Percentiles rank a stretch among this genome's conserved stretches.
These are phyloP conservation scores for Sepiola atlantica DNA, from an alignment of 2,888 invertebrate species.

Conservation along the genomic window DNA sequence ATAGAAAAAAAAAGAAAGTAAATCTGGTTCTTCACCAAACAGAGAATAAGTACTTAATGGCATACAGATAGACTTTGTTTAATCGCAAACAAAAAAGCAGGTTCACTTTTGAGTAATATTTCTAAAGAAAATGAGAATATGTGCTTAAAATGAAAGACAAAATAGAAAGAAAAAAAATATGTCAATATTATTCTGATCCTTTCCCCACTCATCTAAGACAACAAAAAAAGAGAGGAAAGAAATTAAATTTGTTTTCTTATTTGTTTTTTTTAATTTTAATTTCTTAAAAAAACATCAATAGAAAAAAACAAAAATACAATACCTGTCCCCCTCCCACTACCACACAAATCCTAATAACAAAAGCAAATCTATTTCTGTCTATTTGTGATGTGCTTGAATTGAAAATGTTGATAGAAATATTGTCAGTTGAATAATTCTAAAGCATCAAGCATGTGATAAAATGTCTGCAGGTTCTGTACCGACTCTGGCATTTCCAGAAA, in stretches of 20 bases:
- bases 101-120: constrained; percentile 32
- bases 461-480: constrained; percentile 2
- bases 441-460: constrained; percentile 32
- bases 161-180: neutral
- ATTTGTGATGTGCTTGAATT: constrained; percentile 4
- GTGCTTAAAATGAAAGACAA: neutral
- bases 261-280: too few species aligned
- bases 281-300: neutral
- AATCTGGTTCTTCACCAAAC: too few species aligned
- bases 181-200: neutral
- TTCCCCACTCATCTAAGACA: neutral
- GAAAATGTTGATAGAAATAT: constrained; percentile 17
- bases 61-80: neutral
- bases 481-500: neutral
- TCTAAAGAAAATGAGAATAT: neutral
- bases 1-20: neutral
- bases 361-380: neutral
- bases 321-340: too few species aligned
- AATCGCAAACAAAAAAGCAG: neutral
- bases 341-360: too few species aligned
- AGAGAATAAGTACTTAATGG: neutral
- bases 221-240: neutral
- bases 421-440: constrained; percentile 18
- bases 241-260: neutral
- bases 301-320: neutral